phyloP scores from a whole-genome alignment of 2,888 invertebrate genomes.

The Limnephilus rhombicus region DNA sequence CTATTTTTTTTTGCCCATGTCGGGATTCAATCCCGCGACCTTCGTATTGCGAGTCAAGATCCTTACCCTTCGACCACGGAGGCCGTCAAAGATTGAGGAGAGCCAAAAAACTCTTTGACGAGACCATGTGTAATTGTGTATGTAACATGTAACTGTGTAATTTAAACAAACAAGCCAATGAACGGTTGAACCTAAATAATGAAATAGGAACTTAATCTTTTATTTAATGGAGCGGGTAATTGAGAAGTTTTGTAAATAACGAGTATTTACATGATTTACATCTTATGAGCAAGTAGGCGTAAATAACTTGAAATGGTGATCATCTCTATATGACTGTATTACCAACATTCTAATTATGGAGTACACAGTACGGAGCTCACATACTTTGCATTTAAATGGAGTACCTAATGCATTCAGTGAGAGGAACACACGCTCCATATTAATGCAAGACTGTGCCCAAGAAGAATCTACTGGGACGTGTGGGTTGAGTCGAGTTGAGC shows the following conservation, averaged over 20 bases:
- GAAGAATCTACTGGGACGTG: neutral
- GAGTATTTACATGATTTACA: neutral
- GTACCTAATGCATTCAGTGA: constrained; percentile 18
- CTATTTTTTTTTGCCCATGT: no score
- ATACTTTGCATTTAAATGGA: neutral
- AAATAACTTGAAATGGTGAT: neutral
- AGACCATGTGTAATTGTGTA: neutral
- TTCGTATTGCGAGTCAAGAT: no score
- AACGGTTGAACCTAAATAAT: neutral
- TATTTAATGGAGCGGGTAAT: neutral
- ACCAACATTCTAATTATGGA: neutral
- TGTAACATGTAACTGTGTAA: neutral
- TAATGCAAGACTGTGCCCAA: neutral
- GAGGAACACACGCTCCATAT: constrained; percentile 1
- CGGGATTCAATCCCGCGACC: no score
- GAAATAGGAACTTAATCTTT: neutral
- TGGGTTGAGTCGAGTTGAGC: constrained; percentile 15
- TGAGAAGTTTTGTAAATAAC: neutral
- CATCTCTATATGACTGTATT: neutral
- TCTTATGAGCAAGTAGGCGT: neutral
- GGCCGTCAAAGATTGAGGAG: neutral
- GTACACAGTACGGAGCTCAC: neutral
- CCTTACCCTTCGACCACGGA: no score
- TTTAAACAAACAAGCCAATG: neutral
- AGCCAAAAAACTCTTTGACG: neutral